Base-by-base conservation (phyloP, 2,113 vertebrate genomes). In the Antennarius striatus region DNA sequence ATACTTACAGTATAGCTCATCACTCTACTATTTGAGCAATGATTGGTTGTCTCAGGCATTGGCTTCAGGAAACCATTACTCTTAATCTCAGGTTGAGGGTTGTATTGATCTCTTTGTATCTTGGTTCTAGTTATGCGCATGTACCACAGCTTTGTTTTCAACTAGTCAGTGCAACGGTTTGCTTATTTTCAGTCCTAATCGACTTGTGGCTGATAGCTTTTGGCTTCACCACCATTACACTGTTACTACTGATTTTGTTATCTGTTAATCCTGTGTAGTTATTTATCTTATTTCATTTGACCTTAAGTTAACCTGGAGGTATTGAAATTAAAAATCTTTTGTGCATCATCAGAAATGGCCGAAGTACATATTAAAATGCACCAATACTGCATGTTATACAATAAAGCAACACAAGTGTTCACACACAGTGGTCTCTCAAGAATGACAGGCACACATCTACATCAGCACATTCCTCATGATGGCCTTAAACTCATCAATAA, bases 41-140 rank as follows among this genome's bases (percentile, higher is more conserved):
- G 55, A 76, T 81, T 65, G 63, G 39, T 62, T 68, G 68, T 73
- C 50, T 16, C 22, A 48, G 62, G 32, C 56, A 62, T 56, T 70
- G 60, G 69, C 80, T 88, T 83, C 74, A 86, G 68, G 78, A 87
- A 91, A 88, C 80, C 81, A 87, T 90, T 85, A 70, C 75, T 90
- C 80, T 86, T 89, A 84, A 86, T 90, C 83, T 84, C 17, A 70
- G 64, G 73, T 74, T 80, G 77, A 66, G 76, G 81, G 59, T 68
- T 67, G 67, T 86, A 91, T 89, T 83, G 90, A 90, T 87, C 81
- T 79, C 78, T 84, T 86, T 85, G 72, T 75, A 59, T 75, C 70
- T 54, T 75, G 75, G 63, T 83, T 83, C 79, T 82, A 79, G 86
- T 85, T 84, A 71, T 71, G 70, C 64, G 70, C 72, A 50, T 63